phyloP scores from a whole-genome alignment of 1,140 invertebrate species.

The Epicauta chinensis region DNA sequence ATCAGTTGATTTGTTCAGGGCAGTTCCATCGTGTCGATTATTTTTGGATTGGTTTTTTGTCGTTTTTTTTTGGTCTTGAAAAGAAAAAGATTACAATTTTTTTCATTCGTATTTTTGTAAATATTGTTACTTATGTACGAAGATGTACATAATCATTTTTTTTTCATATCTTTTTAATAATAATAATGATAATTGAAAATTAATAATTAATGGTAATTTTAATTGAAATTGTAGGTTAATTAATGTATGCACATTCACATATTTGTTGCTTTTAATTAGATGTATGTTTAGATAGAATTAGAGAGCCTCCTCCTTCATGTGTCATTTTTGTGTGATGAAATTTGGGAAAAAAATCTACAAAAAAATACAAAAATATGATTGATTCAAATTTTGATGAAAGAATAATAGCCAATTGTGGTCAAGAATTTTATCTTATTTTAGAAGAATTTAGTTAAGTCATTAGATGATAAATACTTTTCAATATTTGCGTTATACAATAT shows the following conservation, averaged over 20 bases:
- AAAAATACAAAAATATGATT: too few species aligned
- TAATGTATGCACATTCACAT: constrained; percentile 10
- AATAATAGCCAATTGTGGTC: not conserved
- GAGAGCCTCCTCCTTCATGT: constrained; percentile 11
- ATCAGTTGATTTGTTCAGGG: too few species aligned
- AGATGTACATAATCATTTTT: constrained; percentile 28
- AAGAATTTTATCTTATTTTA: constrained; percentile 12
- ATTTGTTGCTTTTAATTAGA: constrained; percentile 12
- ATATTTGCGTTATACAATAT: constrained; percentile 8
- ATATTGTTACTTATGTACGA: constrained; percentile 29
- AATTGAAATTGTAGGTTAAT: not conserved
- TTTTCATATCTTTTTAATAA: constrained; percentile 26
- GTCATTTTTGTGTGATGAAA: constrained; percentile 13
- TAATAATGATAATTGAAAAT: constrained; percentile 2
- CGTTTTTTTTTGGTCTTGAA: too few species aligned
- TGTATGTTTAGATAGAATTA: constrained; percentile 8
- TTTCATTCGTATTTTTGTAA: constrained; percentile 12
- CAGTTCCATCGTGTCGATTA: too few species aligned
- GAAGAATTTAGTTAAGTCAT: constrained; percentile 8
- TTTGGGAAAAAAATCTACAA: constrained; percentile 1
- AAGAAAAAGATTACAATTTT: too few species aligned
- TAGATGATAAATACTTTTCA: constrained; percentile 12
- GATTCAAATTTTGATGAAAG: too few species aligned
- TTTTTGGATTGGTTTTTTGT: too few species aligned
- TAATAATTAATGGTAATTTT: too few species aligned